Percentiles rank a stretch among this genome's conserved stretches.
Conservation (phyloP, 2,113 vertebrate genomes). For the Erythrocebus patas region DNA sequence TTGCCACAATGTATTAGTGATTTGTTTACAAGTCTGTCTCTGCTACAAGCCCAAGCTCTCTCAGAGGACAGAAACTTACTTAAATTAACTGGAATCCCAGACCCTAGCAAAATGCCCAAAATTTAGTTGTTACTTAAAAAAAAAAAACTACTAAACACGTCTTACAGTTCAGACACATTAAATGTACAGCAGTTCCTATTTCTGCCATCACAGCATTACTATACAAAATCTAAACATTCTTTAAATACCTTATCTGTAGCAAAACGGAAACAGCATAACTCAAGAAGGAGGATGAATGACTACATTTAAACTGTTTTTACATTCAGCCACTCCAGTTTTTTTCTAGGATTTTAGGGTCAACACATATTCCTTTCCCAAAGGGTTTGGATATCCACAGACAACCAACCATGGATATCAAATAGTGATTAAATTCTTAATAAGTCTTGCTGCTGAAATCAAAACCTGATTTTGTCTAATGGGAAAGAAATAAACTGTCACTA, state of each 20-base stretch:
- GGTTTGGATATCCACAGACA: constrained; percentile 91
- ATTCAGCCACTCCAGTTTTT: constrained; percentile 80
- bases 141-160: neutral
- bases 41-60: neutral
- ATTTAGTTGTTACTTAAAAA: constrained; percentile 25
- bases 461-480: constrained; percentile 78
- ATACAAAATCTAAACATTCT: neutral
- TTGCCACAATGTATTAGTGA: neutral
- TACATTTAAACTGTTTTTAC: constrained; percentile 86
- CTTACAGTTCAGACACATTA: constrained; percentile 1
- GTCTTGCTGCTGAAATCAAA: constrained; percentile 89
- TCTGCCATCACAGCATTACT: neutral
- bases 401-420: constrained; percentile 89
- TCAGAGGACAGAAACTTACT: neutral
- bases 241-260: constrained; percentile 84
- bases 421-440: constrained; percentile 90
- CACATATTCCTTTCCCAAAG: constrained; percentile 83
- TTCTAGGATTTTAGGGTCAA: constrained; percentile 83
- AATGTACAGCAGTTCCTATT: neutral
- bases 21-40: neutral
- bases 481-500: constrained; percentile 30
- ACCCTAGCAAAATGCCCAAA: neutral
- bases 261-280: constrained; percentile 88
- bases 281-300: constrained; percentile 91
- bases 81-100: neutral